Percentiles rank a stretch among this genome's conserved stretches.
These are phyloP conservation scores for Anthoscopus minutus DNA, from an alignment of 2,113 vertebrate genomes.

Conservation along the genomic window DNA sequence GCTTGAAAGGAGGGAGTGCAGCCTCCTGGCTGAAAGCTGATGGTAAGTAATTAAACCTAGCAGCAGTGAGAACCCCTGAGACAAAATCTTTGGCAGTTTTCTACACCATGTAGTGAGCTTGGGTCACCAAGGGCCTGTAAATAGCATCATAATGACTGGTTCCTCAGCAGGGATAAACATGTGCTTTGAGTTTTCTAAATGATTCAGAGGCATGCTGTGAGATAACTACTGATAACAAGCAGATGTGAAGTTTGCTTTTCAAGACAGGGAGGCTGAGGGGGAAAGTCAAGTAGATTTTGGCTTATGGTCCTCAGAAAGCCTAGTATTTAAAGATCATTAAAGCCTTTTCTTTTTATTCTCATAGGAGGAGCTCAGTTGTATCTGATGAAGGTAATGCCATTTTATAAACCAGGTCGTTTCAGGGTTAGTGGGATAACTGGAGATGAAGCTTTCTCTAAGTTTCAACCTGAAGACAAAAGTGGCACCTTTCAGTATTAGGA, in stretches of 20 bases:
- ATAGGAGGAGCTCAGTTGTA: not conserved
- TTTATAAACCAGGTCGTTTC: not conserved
- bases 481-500: not conserved
- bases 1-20: not conserved
- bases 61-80: constrained; percentile 24
- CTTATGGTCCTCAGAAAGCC: constrained; percentile 10
- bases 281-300: constrained; percentile 31
- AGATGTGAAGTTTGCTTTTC: constrained; percentile 73
- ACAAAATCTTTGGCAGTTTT: constrained; percentile 42
- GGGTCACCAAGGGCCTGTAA: constrained; percentile 70
- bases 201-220: constrained; percentile 68
- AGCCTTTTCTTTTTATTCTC: not conserved
- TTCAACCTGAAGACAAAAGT: not conserved
- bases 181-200: constrained; percentile 82
- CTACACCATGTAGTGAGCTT: constrained; percentile 22
- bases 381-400: not conserved
- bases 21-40: constrained; percentile 9
- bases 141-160: constrained; percentile 67
- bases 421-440: not conserved
- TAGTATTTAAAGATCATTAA: not conserved
- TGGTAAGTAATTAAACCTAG: constrained; percentile 41
- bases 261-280: constrained; percentile 34
- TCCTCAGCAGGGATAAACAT: constrained; percentile 74
- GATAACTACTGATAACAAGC: constrained; percentile 80
- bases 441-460: not conserved